Evolutionary conservation across 1,140 invertebrate species (phyloP), one percentile per base, ranked within the genome.

Genomic region (Orchesella cincta): DNA sequence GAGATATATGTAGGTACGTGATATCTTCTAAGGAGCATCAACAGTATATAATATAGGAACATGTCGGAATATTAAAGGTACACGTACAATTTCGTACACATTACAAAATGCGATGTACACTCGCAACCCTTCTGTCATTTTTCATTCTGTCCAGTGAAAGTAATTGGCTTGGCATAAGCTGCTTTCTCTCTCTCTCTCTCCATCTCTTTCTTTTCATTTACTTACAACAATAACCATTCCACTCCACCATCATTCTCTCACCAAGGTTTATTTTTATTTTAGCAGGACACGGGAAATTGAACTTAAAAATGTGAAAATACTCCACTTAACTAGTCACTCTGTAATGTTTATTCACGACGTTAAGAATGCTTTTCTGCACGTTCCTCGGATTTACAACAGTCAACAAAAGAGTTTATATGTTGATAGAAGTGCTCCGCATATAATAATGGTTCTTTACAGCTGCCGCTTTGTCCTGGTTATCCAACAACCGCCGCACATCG

Each of bases 61-160:
- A n/a, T n/a, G n/a, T n/a, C n/a, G n/a, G n/a, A n/a, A n/a, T n/a
- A n/a, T n/a, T n/a, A n/a, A 14, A 51, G 46, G 46, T n/a, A n/a
- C n/a, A n/a, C n/a, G n/a, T n/a, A n/a, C n/a, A n/a, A n/a, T n/a
- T n/a, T n/a, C n/a, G n/a, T n/a, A n/a, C n/a, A n/a, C n/a, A n/a
- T n/a, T n/a, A n/a, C n/a, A n/a, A n/a, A n/a, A n/a, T n/a, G n/a
- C n/a, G n/a, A n/a, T n/a, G n/a, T n/a, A n/a, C n/a, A n/a, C n/a
- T n/a, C n/a, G n/a, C n/a, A n/a, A n/a, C n/a, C n/a, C 39, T 35
- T n/a, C 35, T 51, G 51, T 77, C 76, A 77, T 77, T 77, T 77
- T 73, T 77, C 76, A 77, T 71, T 77, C 70, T 39, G 76, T 72
- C 46, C 46, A 36, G 46, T 73, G 76, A 77, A 77, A 77, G 76